phyloP scores from a whole-genome alignment of 2,888 invertebrate genomes.

The Venustoraphidia nigricollis region DNA sequence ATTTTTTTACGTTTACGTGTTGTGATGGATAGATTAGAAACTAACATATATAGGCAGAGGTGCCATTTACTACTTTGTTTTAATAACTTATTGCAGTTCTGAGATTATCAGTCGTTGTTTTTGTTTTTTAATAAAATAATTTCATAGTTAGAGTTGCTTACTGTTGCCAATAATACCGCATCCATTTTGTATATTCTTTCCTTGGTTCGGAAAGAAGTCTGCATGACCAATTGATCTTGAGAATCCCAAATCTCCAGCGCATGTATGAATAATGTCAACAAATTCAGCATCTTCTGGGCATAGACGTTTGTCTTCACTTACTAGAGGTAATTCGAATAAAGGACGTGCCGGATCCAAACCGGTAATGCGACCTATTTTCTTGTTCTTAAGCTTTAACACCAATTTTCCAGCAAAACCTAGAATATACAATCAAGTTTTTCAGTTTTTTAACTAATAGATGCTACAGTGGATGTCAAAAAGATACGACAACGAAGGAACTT shows the following conservation, averaged over 20 bases:
- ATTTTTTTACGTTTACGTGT: no score
- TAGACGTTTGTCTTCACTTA: conserved; percentile 15
- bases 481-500: no score
- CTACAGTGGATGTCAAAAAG: no score
- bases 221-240: conserved; percentile 35
- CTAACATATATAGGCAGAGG: no score
- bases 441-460: no score
- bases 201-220: conserved; percentile 43
- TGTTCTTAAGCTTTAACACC: conserved; percentile 8
- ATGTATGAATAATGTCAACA: conserved; percentile 45
- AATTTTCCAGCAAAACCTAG: conserved; percentile 20
- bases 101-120: neutral
- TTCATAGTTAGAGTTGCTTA: neutral
- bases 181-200: conserved; percentile 34
- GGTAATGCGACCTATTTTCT: conserved; percentile 20
- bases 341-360: conserved; percentile 30
- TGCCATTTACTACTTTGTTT: neutral
- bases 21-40: no score
- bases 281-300: conserved; percentile 37
- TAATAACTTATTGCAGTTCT: neutral
- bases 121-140: neutral
- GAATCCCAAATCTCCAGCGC: conserved; percentile 36
- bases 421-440: conserved; percentile 5
- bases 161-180: conserved; percentile 20
- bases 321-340: conserved; percentile 20